Evolutionary conservation across 2,113 vertebrate genomes (phyloP), one percentile per base, ranked within the genome.

Genomic region (Gadus macrocephalus): DNA sequence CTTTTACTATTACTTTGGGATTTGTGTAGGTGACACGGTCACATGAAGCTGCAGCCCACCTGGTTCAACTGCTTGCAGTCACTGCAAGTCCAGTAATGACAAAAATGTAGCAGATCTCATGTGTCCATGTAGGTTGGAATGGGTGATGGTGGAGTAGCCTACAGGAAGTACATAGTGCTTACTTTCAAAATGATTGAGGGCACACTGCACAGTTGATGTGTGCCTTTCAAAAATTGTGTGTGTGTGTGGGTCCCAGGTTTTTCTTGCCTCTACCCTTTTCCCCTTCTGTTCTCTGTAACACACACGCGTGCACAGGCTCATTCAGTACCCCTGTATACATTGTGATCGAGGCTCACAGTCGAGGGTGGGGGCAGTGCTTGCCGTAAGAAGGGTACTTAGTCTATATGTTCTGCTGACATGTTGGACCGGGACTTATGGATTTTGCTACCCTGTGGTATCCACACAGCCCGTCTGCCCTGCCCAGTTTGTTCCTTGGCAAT

Each of bases 391-490:
- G 73, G 76, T 85, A 75, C 85, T 87, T 85, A 83, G 79, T 68
- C 82, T 81, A 83, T 86, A 75, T 75, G 86, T 86, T 84, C 83
- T 88, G 88, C 89, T 89, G 89, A 90, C 89, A 85, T 79, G 76
- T 75, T 80, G 78, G 66, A 53, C 38, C 27, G 78, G 82, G 87
- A 87, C 85, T 89, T 90, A 85, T 72, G 75, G 79, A 81, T 86
- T 85, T 83, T 64, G 75, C 78, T 72, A 2, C 76, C 75, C 78
- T 68, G 70, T 69, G 8, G 69, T 67, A 63, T 76, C 74, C 69
- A 22, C 68, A 63, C 16, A 67, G 71, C 72, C 80, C 11, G 58
- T 58, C 53, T 66, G 67, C 71, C 53, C 62, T 72, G 64, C 65
- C 28, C 67, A 64, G 76, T 66, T 76, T 69, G 78, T 85, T 79